Conservation (phyloP, 2,797 vertebrate genomes). For the Mergus octosetaceus region DNA sequence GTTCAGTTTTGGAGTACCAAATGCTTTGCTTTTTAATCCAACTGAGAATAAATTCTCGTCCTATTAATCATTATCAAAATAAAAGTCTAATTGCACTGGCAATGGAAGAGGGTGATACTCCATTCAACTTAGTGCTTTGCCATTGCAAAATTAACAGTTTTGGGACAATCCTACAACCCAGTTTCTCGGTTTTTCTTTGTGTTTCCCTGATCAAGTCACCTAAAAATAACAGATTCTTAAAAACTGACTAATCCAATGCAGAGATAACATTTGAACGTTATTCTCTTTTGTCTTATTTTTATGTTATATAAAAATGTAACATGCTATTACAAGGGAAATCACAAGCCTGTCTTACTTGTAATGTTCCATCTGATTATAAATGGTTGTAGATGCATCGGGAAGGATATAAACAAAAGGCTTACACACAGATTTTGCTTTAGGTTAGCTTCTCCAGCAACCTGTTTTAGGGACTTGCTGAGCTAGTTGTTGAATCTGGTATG, state of each 20-base stretch:
- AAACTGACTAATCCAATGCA: neutral
- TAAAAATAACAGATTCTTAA: neutral
- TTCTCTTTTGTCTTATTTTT: constrained; percentile 1
- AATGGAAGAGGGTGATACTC: neutral
- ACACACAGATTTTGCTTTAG: constrained; percentile 2
- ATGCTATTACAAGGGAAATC: constrained; percentile 35
- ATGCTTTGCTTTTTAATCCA: neutral
- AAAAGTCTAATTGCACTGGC: neutral
- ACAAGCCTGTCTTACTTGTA: constrained; percentile 3
- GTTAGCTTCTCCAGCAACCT: neutral
- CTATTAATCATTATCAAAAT: neutral
- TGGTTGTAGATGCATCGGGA: neutral
- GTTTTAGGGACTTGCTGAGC: neutral
- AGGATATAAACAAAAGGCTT: constrained; percentile 27
- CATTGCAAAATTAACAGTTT: neutral
- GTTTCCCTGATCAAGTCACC: neutral
- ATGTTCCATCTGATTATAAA: constrained; percentile 42
- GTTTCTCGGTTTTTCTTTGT: neutral
- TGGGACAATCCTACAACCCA: neutral
- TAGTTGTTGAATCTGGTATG: neutral
- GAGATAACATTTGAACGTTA: constrained; percentile 7
- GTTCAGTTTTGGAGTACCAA: neutral
- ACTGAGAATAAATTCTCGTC: neutral
- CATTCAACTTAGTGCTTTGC: neutral
- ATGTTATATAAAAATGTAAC: constrained; percentile 8